phyloP scores from a whole-genome alignment of 2,797 vertebrate genomes.

The Falco biarmicus region DNA sequence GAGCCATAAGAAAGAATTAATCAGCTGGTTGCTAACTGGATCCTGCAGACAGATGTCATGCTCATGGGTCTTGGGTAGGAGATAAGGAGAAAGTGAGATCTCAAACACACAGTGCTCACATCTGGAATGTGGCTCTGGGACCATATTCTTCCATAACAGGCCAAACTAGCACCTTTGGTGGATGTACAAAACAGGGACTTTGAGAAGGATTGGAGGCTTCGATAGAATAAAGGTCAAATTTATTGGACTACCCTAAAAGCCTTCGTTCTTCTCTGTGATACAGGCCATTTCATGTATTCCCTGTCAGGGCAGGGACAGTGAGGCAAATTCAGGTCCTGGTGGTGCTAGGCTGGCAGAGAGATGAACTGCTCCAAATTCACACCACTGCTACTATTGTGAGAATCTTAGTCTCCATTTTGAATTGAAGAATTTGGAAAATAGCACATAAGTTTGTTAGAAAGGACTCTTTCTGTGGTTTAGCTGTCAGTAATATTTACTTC shows the following conservation, averaged over 20 bases:
- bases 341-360: background rate
- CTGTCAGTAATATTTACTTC: background rate
- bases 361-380: background rate
- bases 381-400: background rate
- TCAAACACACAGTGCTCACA: background rate
- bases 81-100: background rate
- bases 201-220: background rate
- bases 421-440: background rate
- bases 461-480: background rate
- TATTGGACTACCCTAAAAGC: background rate
- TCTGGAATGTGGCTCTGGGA: background rate
- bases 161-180: background rate
- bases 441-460: background rate
- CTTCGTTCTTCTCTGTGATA: background rate
- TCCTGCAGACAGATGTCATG: background rate
- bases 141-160: background rate
- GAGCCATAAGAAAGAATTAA: background rate
- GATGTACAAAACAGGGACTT: background rate
- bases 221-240: background rate
- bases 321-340: background rate
- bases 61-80: background rate
- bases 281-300: background rate
- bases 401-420: background rate
- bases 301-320: background rate
- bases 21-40: background rate